These are phyloP conservation scores for Calameuta pallipes DNA, from an alignment of 2,888 invertebrate genomes.

Conservation along the genomic window DNA sequence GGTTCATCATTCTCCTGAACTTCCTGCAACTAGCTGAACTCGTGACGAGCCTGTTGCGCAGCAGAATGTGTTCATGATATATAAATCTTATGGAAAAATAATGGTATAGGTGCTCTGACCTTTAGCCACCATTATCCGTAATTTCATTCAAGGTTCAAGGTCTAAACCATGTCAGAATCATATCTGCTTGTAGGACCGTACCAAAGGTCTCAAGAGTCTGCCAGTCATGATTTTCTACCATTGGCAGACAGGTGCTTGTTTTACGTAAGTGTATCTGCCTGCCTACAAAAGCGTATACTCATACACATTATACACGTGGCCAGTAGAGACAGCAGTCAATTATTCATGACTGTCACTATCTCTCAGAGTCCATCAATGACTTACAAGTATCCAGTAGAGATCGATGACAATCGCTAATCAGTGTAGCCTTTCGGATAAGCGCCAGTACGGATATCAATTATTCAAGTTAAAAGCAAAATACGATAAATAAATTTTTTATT, in stretches of 20 bases:
- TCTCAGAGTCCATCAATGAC: neutral
- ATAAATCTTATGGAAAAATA: neutral
- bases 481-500: too few relatives aligned
- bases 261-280: neutral
- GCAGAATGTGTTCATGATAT: neutral
- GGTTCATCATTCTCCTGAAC: too few relatives aligned
- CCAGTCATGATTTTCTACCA: neutral
- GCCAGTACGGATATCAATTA: neutral
- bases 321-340: neutral
- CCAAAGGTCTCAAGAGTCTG: neutral
- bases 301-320: neutral
- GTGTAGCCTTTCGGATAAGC: neutral
- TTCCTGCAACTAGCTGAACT: neutral
- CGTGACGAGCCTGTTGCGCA: neutral
- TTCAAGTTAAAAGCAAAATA: too few relatives aligned
- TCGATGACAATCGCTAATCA: neutral
- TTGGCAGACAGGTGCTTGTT: neutral
- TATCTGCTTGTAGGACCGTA: neutral
- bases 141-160: neutral
- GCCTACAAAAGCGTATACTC: too few relatives aligned
- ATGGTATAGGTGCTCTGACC: neutral
- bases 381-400: neutral
- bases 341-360: neutral
- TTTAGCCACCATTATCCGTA: neutral
- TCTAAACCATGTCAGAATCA: neutral